Percentiles rank a stretch among this genome's conserved stretches.
phyloP scores from a whole-genome alignment of 2,797 vertebrate genomes.

The Philypnodon macrostomus region DNA sequence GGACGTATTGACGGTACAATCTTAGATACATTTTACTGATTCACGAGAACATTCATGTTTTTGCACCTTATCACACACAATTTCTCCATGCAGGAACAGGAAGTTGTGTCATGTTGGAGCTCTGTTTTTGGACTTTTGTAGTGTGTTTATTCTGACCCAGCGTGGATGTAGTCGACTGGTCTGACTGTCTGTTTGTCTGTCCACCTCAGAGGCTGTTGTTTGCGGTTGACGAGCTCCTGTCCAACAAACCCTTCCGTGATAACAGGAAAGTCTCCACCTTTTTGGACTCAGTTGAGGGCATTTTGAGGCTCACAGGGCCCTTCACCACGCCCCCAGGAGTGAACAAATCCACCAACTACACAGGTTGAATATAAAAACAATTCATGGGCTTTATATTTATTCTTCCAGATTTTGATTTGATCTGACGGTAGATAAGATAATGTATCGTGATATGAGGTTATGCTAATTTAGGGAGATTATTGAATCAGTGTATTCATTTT shows the following conservation, averaged over 20 bases:
- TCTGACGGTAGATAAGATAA: too few species aligned
- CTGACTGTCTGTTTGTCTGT: slow-evolving; percentile 17
- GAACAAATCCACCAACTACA: neutral
- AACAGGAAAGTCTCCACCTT: slow-evolving; percentile 56
- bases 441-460: too few species aligned
- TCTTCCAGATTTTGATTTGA: too few species aligned
- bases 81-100: slow-evolving; percentile 10
- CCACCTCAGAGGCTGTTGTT: slow-evolving; percentile 52
- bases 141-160: slow-evolving; percentile 40
- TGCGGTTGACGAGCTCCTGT: slow-evolving; percentile 53
- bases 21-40: too few species aligned
- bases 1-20: slow-evolving; percentile 53
- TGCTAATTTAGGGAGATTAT: too few species aligned
- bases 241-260: slow-evolving; percentile 10
- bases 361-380: slow-evolving; percentile 53
- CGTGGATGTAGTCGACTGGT: slow-evolving; percentile 36
- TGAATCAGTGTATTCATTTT: too few species aligned
- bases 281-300: slow-evolving; percentile 56
- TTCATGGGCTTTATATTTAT: neutral
- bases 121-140: slow-evolving; percentile 16
- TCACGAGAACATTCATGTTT: too few species aligned
- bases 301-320: slow-evolving; percentile 48
- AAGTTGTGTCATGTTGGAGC: neutral
- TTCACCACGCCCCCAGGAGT: slow-evolving; percentile 12
- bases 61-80: neutral